Evolutionary conservation across 2,797 vertebrate genomes (phyloP).

Genomic region (Platalea minor): DNA sequence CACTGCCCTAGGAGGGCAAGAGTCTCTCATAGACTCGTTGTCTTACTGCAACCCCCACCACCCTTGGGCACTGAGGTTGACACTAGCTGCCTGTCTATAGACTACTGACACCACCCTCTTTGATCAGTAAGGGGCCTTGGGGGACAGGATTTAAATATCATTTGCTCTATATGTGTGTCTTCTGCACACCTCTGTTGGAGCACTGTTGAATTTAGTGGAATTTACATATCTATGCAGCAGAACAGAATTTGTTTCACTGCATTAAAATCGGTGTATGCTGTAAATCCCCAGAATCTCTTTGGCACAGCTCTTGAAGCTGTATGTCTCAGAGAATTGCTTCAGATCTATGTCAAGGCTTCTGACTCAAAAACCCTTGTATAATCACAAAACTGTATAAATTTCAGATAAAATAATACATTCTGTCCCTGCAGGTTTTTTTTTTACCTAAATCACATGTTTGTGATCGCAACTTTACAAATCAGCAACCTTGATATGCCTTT

Average conservation of each 20-base stretch:
- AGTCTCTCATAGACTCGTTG: not conserved
- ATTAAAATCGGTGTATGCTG: not conserved
- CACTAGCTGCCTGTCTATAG: not conserved
- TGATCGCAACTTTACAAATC: not conserved
- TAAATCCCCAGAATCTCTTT: not conserved
- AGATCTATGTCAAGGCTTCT: slow-evolving; percentile 8
- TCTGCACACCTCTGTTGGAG: not conserved
- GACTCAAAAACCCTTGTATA: not conserved
- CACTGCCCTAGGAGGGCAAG: not conserved
- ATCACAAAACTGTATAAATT: not conserved
- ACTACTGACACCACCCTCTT: not conserved
- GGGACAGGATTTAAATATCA: not conserved
- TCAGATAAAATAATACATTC: not conserved
- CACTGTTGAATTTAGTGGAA: not conserved
- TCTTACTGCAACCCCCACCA: not conserved
- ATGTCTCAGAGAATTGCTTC: not conserved
- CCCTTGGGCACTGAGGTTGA: not conserved
- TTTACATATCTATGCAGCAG: not conserved
- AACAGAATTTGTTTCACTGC: not conserved
- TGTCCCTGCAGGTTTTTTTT: not conserved
- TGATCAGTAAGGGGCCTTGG: not conserved
- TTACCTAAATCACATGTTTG: not conserved
- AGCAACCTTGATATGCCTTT: not conserved
- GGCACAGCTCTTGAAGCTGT: not conserved
- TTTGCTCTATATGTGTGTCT: not conserved